Evolutionary conservation across 2,888 invertebrate species (phyloP).

Genomic region (Cremastobaeus sp.): DNA sequence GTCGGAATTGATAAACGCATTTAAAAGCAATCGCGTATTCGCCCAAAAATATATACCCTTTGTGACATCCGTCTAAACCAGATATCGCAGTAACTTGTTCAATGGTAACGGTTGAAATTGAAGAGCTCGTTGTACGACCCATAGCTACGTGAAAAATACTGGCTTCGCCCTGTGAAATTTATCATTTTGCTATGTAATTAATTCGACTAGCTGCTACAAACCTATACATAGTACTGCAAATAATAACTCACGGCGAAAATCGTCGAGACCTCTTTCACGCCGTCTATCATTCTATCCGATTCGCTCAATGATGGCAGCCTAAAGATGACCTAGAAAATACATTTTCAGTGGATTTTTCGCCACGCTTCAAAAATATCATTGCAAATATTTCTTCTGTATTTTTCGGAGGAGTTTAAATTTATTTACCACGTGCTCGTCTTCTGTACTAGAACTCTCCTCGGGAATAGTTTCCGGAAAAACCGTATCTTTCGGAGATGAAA

Average conservation of each 20-base stretch:
- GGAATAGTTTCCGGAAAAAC: slow-evolving; percentile 95
- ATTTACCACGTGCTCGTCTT: slow-evolving; percentile 92
- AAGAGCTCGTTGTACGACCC: slow-evolving; percentile 78
- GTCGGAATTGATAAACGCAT: neutral
- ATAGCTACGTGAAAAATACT: slow-evolving; percentile 85
- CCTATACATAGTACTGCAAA: neutral
- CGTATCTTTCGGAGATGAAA: slow-evolving; percentile 92
- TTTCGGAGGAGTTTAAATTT: too few species aligned
- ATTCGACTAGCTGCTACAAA: neutral
- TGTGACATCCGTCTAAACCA: slow-evolving; percentile 72
- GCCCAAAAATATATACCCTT: too few species aligned
- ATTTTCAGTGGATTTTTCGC: neutral
- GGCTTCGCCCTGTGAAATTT: slow-evolving; percentile 83
- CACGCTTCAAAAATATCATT: too few species aligned
- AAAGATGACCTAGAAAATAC: slow-evolving; percentile 84
- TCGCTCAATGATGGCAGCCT: slow-evolving; percentile 87
- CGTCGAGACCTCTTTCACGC: slow-evolving; percentile 86
- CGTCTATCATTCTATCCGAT: slow-evolving; percentile 80
- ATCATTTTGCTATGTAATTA: neutral
- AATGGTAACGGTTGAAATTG: slow-evolving; percentile 78
- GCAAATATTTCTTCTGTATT: too few species aligned
- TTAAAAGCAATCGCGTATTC: too few species aligned
- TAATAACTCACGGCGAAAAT: slow-evolving; percentile 85
- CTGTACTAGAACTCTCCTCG: slow-evolving; percentile 94
- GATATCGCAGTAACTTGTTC: slow-evolving; percentile 79